phyloP scores from a whole-genome alignment of 2,888 invertebrate genomes.

The Drosophila paramelanica region DNA sequence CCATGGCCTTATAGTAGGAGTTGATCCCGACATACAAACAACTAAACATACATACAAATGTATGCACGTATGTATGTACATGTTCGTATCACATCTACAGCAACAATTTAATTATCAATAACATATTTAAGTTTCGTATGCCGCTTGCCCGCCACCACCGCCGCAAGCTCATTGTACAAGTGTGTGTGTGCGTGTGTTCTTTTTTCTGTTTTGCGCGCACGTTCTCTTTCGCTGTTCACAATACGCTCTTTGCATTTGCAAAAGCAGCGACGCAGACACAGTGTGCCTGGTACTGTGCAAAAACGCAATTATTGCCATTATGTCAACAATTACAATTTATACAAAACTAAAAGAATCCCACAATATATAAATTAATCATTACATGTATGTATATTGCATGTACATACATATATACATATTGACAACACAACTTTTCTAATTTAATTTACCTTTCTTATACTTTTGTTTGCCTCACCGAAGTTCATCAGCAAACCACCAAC shows the following conservation, averaged over 20 bases:
- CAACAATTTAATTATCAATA: slow-evolving; percentile 72
- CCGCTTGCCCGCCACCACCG: slow-evolving; percentile 17
- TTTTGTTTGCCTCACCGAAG: not conserved
- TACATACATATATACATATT: no score
- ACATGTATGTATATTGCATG: no score
- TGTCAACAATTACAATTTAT: no score
- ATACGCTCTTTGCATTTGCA: slow-evolving; percentile 55
- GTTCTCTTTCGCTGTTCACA: slow-evolving; percentile 51
- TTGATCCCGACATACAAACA: slow-evolving; percentile 18
- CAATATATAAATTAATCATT: no score
- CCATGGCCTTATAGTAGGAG: slow-evolving; percentile 22
- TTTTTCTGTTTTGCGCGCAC: slow-evolving; percentile 47
- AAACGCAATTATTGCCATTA: not conserved
- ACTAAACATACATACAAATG: not conserved
- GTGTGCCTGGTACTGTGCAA: slow-evolving; percentile 15
- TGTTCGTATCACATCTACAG: slow-evolving; percentile 27
- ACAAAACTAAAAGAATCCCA: no score
- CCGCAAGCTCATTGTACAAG: slow-evolving; percentile 4
- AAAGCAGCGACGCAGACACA: slow-evolving; percentile 35
- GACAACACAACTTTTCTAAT: no score
- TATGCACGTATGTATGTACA: not conserved
- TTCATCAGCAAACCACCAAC: no score
- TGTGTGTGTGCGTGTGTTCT: slow-evolving; percentile 13
- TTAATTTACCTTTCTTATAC: no score
- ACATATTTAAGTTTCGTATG: slow-evolving; percentile 65